Evolutionary conservation across 2,797 vertebrate genomes (phyloP).

Genomic region (Coregonus sp.): DNA sequence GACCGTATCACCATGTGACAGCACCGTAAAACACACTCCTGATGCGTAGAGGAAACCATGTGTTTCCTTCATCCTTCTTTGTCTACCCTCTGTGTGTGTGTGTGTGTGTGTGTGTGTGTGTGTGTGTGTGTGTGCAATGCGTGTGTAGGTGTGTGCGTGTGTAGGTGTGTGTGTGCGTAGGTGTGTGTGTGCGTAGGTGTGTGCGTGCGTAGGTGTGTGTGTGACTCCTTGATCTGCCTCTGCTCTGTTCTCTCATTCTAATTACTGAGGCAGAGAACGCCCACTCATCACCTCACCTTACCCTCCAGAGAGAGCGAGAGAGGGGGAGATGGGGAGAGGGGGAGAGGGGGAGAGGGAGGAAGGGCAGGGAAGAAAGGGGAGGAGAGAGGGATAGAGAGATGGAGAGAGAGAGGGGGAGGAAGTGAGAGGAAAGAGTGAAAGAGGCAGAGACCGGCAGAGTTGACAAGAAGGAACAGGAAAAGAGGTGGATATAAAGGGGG

Average conservation of each 20-base stretch:
- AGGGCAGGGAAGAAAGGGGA: background rate
- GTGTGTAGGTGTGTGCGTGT: too few species aligned
- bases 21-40: slow-evolving; percentile 23
- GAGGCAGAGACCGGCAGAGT: too few species aligned
- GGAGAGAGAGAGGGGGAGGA: slow-evolving; percentile 9
- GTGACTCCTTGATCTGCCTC: slow-evolving; percentile 51
- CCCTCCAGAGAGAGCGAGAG: slow-evolving; percentile 11
- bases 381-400: slow-evolving; percentile 7
- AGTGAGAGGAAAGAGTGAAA: slow-evolving; percentile 11
- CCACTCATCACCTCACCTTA: slow-evolving; percentile 23
- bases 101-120: background rate
- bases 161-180: too few species aligned
- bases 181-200: too few species aligned
- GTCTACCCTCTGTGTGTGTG: background rate
- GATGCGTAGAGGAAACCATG: slow-evolving; percentile 38
- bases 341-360: background rate
- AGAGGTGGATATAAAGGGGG: background rate
- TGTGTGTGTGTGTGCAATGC: slow-evolving; percentile 7
- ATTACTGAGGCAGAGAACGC: slow-evolving; percentile 53
- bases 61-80: background rate
- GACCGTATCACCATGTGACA: slow-evolving; percentile 18
- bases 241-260: slow-evolving; percentile 50
- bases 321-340: background rate
- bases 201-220: background rate
- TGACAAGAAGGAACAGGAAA: too few species aligned